phyloP scores from a whole-genome alignment of 1,140 invertebrate genomes.

The Lepidurus packardi region DNA sequence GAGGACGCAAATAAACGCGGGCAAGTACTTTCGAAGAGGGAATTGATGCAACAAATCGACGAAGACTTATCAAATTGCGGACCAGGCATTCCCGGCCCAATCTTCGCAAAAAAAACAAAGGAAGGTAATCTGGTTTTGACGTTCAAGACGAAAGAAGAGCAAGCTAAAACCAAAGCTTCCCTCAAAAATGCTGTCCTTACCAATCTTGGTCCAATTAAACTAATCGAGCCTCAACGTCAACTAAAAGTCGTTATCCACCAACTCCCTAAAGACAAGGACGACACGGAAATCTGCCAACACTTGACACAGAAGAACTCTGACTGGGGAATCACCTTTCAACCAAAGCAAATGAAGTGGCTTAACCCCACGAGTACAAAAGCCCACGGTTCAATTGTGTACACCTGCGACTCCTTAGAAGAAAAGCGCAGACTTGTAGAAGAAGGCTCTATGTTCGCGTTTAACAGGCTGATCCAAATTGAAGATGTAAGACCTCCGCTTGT shows the following conservation, averaged over 20 bases:
- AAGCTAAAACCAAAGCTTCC: background rate
- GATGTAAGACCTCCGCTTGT: background rate
- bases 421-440: background rate
- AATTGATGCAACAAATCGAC: background rate
- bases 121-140: background rate
- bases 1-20: background rate
- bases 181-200: background rate
- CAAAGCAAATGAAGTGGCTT: background rate
- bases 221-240: background rate
- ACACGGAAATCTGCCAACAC: background rate
- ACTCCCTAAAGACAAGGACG: background rate
- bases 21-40: background rate
- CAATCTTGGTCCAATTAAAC: background rate
- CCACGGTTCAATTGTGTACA: background rate
- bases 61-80: background rate
- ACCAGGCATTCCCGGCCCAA: background rate
- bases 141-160: background rate
- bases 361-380: background rate
- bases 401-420: background rate
- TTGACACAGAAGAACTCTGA: background rate
- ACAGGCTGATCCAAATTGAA: background rate
- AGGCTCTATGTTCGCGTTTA: background rate
- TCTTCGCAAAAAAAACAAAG: background rate
- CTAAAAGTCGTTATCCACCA: no score
- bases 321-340: background rate